Base-by-base conservation (phyloP, 53 echinoderm and acorn worm genomes). In the Holothuria leucospilota region DNA sequence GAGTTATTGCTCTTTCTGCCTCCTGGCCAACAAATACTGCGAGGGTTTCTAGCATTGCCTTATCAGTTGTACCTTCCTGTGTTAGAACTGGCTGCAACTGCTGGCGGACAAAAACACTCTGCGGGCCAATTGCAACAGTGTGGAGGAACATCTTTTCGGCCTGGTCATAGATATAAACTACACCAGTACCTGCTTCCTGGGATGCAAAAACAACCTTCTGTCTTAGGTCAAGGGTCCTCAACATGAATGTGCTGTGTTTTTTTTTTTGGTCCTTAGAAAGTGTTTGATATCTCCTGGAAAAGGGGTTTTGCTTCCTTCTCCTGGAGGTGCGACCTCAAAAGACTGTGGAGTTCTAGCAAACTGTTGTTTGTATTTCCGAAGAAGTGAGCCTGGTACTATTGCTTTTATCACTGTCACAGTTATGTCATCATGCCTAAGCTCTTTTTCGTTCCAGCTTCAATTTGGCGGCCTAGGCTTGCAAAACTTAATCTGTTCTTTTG, bases 281-380 rank as follows among this genome's bases (percentile, higher is more conserved):
- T 87, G 6, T 73, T 69, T 23, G 89, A 84, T 0, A 94, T 26
- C 79, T 94, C 85, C 13, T 90, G 81, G 23, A 86, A 94, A 0
- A 86, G 74, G n/a, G 90, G 87, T 0, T 63, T 87, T 14, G 92
- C 94, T 51, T 90, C 90, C 20, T 85, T 81, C 86, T 92, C 88
- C 14, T 71, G 59, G 60, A 78, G 5, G n/a, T n/a, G n/a, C n/a
- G n/a, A n/a, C n/a, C n/a, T n/a, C n/a, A n/a, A n/a, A n/a, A n/a
- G n/a, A n/a, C 74, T 62, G 14, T 86, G 30, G 4, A 94, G 52
- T 28, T 87, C 78, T 0, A 69, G 52, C 18, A 94, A 82, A 15
- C 14, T 7, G 68, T 21, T 0, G 72, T 18, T 15, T 86, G 74
- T 91, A 91, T 69, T 86, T 84, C 26, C 89, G 42, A 21, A 91